These are phyloP conservation scores for Neoscelio sp. DNA, from an alignment of 2,888 invertebrate genomes.

Conservation along the genomic window DNA sequence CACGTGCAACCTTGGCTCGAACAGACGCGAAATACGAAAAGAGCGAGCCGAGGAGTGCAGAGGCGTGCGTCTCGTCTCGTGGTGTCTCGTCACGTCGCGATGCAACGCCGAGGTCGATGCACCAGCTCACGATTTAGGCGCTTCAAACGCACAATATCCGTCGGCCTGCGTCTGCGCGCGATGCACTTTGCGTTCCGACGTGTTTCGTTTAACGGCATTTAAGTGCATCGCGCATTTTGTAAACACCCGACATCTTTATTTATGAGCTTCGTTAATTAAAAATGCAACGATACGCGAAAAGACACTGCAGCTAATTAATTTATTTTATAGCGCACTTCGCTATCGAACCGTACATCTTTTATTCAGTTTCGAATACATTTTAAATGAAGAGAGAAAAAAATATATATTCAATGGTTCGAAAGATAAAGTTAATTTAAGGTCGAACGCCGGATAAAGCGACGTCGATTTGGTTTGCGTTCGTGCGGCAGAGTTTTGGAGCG, in stretches of 20 bases:
- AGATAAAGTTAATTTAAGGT: no score
- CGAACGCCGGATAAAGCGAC: no score
- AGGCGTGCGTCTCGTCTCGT: conserved; percentile 51
- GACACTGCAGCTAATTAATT: no score
- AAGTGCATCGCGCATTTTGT: conserved; percentile 19
- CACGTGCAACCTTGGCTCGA: conserved; percentile 56
- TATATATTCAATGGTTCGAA: no score
- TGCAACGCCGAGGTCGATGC: conserved; percentile 61
- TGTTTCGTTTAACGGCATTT: conserved; percentile 45
- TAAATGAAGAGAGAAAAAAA: no score
- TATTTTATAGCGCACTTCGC: no score
- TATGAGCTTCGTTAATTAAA: no score
- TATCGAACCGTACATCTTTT: no score
- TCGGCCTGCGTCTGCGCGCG: conserved; percentile 47
- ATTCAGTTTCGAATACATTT: no score
- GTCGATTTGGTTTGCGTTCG: no score
- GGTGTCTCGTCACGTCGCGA: conserved; percentile 54
- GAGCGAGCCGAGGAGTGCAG: conserved; percentile 53
- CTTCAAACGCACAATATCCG: conserved; percentile 48
- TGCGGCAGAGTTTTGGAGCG: no score
- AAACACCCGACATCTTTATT: conserved; percentile 10
- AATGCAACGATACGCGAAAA: no score
- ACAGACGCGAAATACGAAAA: conserved; percentile 54
- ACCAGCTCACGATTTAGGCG: conserved; percentile 55
- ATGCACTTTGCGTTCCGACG: conserved; percentile 42